Evolutionary conservation across 2,113 vertebrate genomes (phyloP), one percentile per base, ranked within the genome.

Genomic region (Aramus guarauna): DNA sequence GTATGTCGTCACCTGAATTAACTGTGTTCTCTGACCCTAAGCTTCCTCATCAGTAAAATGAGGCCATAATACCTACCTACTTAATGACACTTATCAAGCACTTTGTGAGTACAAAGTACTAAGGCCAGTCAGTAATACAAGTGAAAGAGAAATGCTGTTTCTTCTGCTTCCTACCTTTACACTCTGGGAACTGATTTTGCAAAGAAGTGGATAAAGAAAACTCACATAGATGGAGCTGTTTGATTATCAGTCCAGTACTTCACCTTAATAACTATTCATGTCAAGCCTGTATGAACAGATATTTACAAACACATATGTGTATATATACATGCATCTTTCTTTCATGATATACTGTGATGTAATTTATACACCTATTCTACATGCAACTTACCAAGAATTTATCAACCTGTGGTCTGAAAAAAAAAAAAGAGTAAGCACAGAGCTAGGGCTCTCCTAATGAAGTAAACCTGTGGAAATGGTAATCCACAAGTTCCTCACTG

Each of bases 191-290:
- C 26, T 60, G 39, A 81, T 89, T 84, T 80, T 55, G 39, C 32
- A 41, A 48, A 47, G 21, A 74, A 3, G 3, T 21, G 20, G 7
- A 30, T 15, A 73, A 64, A 6, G 6, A 72, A 75, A 55, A 34
- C 7, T 29, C 32, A 30, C 0, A 0, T 24, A 58, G 11, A 22
- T 18, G 15, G 27, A 80, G 7, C 17, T 45, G 11, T 66, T 73
- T 43, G 17, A 45, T 73, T 58, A 80, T 39, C 39, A 45, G 64
- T 17, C 15, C 26, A 34, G 15, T 71, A 34, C 17, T 62, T 80
- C 50, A 43, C 22, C 56, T 52, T 32, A 58, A 19, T 43, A 62
- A 48, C 18, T 76, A 20, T 15, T 66, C 7, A n/a, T 47, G 24
- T 36, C 55, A 89, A 91, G 32, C 20, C 15, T 5, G 3, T 16